Conservation (phyloP, 2,113 vertebrate species). For the Butorides virescens region DNA sequence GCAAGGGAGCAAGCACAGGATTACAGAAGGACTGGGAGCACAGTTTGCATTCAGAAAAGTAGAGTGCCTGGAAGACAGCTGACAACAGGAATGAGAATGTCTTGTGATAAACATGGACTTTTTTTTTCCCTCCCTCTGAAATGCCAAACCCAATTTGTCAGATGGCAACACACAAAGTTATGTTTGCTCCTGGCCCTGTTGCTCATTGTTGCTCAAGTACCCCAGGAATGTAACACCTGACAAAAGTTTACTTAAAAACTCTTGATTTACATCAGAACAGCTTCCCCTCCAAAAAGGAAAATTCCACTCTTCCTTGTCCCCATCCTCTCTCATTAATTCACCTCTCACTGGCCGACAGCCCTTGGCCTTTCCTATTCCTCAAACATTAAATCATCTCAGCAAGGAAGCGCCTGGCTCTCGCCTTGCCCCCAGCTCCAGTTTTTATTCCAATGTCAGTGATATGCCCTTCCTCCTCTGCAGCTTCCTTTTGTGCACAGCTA, state of each 20-base stretch:
- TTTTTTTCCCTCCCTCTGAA: not conserved
- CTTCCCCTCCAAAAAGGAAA: constrained; percentile 20
- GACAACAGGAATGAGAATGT: not conserved
- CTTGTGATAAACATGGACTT: not conserved
- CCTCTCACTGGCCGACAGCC: not conserved
- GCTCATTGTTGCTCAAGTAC: not conserved
- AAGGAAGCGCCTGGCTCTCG: not conserved
- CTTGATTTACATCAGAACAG: not conserved
- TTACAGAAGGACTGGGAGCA: not conserved
- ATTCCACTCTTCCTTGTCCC: not conserved
- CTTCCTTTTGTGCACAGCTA: not conserved
- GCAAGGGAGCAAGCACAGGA: not conserved
- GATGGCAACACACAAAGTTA: not conserved
- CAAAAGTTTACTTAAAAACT: not conserved
- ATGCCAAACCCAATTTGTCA: not conserved
- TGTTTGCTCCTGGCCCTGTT: not conserved
- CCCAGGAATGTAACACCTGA: not conserved
- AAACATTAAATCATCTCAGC: not conserved
- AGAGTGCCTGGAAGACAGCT: not conserved
- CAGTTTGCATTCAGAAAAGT: not conserved
- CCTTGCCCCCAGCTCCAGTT: not conserved
- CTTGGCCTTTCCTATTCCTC: not conserved
- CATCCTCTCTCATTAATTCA: not conserved
- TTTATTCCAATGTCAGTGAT: not conserved
- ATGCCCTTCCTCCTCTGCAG: not conserved